Conservation (phyloP, 2,113 vertebrate species). For the Rostratula benghalensis region DNA sequence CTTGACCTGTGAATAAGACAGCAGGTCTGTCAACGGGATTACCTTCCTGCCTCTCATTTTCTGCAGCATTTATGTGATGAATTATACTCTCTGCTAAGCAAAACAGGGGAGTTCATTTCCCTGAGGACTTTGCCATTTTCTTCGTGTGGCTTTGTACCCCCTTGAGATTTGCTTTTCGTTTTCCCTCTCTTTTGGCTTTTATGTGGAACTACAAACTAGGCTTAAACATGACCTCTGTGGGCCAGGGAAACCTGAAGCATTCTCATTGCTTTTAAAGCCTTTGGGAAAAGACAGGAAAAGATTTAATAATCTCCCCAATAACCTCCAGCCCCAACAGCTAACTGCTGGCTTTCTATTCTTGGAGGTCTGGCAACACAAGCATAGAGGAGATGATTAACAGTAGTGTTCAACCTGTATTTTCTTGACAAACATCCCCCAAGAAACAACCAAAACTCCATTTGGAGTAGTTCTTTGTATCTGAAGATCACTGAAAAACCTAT, state of each 20-base stretch:
- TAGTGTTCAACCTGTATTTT: neutral
- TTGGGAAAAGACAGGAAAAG: neutral
- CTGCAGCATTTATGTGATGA: neutral
- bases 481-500: neutral
- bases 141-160: accelerated
- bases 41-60: neutral
- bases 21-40: neutral
- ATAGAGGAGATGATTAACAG: neutral
- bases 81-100: neutral
- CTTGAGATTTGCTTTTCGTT: neutral
- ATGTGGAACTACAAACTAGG: neutral
- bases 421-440: neutral
- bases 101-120: neutral
- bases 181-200: neutral
- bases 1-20: neutral
- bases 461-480: neutral
- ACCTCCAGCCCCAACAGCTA: neutral
- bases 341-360: neutral
- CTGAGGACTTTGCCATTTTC: neutral
- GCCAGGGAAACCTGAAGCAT: neutral
- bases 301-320: neutral
- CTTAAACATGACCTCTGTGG: neutral
- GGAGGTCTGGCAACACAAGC: neutral
- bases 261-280: neutral
- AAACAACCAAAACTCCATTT: neutral